These are phyloP conservation scores for Catharus ustulatus DNA, from an alignment of 2,797 vertebrate genomes.

Conservation along the genomic window DNA sequence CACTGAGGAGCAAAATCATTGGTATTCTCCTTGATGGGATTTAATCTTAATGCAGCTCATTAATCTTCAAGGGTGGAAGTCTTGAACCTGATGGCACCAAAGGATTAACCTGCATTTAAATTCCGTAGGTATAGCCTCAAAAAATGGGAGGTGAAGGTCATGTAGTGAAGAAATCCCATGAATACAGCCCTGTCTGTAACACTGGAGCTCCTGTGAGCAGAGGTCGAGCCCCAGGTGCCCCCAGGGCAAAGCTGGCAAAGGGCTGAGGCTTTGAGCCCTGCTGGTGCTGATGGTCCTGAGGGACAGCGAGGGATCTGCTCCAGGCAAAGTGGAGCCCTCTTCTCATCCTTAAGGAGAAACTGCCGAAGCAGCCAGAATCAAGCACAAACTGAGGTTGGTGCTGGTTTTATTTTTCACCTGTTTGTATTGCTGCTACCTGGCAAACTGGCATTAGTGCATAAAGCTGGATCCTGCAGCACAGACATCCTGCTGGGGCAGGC, in stretches of 20 bases:
- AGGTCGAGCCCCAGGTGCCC: background rate
- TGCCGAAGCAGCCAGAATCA: background rate
- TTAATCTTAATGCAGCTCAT: conserved; percentile 13
- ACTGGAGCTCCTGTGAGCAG: background rate
- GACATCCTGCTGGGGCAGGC: background rate
- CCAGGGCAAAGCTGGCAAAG: background rate
- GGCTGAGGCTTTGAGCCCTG: background rate
- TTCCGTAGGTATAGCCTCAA: background rate
- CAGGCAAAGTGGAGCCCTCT: no score
- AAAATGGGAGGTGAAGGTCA: background rate
- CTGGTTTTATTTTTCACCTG: background rate
- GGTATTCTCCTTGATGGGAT: background rate
- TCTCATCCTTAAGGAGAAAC: background rate
- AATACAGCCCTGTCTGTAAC: no score
- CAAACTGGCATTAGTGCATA: accelerated
- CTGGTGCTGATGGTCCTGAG: background rate
- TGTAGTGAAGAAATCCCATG: background rate
- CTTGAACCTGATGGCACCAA: background rate
- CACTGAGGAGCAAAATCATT: background rate
- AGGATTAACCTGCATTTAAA: conserved; percentile 18
- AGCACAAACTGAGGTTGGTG: accelerated
- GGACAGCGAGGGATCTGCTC: background rate
- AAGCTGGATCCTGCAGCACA: background rate
- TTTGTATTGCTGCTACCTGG: background rate
- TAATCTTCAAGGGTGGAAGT: background rate